Evolutionary conservation across 2,888 invertebrate genomes (phyloP).

Genomic region (Colletes collaris): DNA sequence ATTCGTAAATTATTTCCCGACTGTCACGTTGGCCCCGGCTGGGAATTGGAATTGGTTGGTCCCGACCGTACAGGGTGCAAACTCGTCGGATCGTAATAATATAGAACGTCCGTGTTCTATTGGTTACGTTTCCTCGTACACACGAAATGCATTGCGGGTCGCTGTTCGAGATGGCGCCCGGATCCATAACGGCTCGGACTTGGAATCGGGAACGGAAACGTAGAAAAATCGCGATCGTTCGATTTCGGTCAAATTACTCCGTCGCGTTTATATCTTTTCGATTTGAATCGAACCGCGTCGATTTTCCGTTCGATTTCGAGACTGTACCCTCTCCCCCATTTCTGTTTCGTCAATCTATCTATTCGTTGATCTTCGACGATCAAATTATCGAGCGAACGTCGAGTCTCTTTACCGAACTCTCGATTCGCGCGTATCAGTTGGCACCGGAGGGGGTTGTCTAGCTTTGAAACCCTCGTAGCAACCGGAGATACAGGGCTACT

Average conservation of each 20-base stretch:
- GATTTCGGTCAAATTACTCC: constrained; percentile 46
- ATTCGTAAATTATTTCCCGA: constrained; percentile 74
- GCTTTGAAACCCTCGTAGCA: constrained; percentile 21
- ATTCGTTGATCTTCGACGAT: constrained; percentile 59
- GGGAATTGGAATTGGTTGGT: constrained; percentile 70
- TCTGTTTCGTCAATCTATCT: constrained; percentile 52
- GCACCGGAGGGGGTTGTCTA: constrained; percentile 21
- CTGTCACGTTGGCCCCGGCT: constrained; percentile 65
- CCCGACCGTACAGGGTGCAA: constrained; percentile 56
- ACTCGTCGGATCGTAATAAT: constrained; percentile 65
- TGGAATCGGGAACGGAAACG: constrained; percentile 4
- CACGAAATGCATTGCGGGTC: constrained; percentile 48
- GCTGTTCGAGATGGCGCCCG: constrained; percentile 14
- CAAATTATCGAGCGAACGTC: constrained; percentile 59
- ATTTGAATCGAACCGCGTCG: constrained; percentile 17
- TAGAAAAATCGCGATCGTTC: constrained; percentile 2
- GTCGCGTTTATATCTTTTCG: constrained; percentile 23
- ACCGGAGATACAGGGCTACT: constrained; percentile 1
- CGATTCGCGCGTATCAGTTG: constrained; percentile 38
- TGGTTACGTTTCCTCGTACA: constrained; percentile 56
- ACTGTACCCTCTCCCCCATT: no score
- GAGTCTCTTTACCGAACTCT: constrained; percentile 18
- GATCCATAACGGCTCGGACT: constrained; percentile 1
- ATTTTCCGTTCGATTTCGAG: constrained; percentile 6
- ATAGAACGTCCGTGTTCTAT: constrained; percentile 60